Evolutionary conservation across 2,888 invertebrate genomes (phyloP).

Genomic region (Euproctis similis): DNA sequence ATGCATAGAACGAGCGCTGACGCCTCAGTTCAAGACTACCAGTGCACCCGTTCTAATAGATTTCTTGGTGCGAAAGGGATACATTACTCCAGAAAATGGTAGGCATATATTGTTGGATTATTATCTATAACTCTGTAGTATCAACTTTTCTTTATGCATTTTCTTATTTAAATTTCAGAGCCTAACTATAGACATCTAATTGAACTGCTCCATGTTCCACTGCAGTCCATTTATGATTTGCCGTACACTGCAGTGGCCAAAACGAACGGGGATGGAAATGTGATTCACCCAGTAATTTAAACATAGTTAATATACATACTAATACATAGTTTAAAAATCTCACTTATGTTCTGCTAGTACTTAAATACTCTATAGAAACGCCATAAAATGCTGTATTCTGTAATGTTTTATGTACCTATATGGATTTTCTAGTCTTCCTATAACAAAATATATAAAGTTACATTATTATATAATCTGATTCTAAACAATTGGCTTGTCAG

Average conservation of each 20-base stretch:
- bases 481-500: no score
- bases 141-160: background rate
- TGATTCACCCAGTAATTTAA: constrained; percentile 35
- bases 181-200: constrained; percentile 88
- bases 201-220: constrained; percentile 90
- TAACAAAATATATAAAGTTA: no score
- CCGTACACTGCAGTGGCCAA: constrained; percentile 42
- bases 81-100: constrained; percentile 93
- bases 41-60: constrained; percentile 94
- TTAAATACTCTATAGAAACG: constrained; percentile 18
- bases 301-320: constrained; percentile 7
- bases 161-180: constrained; percentile 76
- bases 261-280: constrained; percentile 50
- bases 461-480: no score
- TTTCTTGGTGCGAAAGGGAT: constrained; percentile 93
- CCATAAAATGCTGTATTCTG: constrained; percentile 13
- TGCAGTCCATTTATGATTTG: constrained; percentile 86
- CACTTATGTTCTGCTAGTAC: constrained; percentile 20
- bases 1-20: constrained; percentile 86
- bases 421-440: constrained; percentile 27
- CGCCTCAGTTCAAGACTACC: constrained; percentile 93
- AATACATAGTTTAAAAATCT: constrained; percentile 15
- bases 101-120: constrained; percentile 14
- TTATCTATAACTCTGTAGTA: background rate
- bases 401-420: constrained; percentile 21